A percentile compares a stretch with the other conserved stretches of the same genome.
Evolutionary conservation across 2,113 vertebrate species (phyloP).

Genomic region (Enhydra lutris): DNA sequence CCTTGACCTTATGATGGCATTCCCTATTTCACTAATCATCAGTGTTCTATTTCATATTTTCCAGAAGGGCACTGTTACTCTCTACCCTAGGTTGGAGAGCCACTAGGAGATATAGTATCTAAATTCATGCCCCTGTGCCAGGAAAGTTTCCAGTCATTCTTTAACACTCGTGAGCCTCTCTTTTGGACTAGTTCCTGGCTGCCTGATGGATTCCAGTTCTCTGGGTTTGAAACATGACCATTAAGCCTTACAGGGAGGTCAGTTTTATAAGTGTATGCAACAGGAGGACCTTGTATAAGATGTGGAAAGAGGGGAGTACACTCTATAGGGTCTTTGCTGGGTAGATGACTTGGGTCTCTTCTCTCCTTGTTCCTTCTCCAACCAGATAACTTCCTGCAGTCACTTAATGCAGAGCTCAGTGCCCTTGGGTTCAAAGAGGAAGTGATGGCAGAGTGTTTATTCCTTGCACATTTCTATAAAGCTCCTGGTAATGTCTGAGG

Average conservation of each 20-base stretch:
- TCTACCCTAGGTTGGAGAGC: neutral
- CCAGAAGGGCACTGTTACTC: neutral
- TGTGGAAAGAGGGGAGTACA: neutral
- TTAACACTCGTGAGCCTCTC: neutral
- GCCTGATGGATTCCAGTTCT: neutral
- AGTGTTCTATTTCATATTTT: neutral
- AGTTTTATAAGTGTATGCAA: neutral
- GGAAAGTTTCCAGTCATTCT: neutral
- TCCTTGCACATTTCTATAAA: neutral
- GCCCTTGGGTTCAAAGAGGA: neutral
- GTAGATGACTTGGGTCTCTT: neutral
- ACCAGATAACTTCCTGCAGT: neutral
- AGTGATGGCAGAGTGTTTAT: neutral
- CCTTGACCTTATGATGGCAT: neutral
- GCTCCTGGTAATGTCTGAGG: neutral
- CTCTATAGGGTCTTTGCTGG: neutral
- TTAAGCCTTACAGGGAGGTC: neutral
- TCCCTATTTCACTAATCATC: neutral
- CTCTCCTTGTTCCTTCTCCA: neutral
- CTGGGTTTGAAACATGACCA: neutral
- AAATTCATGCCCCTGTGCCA: neutral
- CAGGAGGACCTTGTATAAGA: neutral
- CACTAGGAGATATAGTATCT: neutral
- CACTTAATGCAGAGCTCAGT: neutral
- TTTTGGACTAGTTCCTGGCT: neutral